Evolutionary conservation across 2,888 invertebrate species (phyloP).

Genomic region (Cantharis rufa): DNA sequence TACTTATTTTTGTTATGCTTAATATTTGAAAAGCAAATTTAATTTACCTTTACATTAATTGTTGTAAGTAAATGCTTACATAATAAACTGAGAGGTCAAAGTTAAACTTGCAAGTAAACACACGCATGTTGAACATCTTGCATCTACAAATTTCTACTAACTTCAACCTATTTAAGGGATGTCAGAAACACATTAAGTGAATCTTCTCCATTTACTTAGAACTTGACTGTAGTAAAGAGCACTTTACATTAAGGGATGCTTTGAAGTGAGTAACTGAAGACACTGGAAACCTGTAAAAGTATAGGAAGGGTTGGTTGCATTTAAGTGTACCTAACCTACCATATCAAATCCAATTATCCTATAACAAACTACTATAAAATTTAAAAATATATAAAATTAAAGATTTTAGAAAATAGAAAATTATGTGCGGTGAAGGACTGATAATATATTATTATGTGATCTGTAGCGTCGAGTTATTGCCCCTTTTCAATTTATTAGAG

Average conservation of each 20-base stretch:
- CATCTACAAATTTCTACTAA: conserved; percentile 8
- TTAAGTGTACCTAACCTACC: conserved; percentile 29
- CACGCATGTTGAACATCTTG: neutral
- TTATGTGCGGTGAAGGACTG: neutral
- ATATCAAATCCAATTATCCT: conserved; percentile 26
- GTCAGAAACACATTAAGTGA: conserved; percentile 25
- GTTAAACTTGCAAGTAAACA: neutral
- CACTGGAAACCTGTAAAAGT: conserved; percentile 29
- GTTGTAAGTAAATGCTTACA: neutral
- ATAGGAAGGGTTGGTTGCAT: conserved; percentile 25
- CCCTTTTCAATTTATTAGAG: neutral
- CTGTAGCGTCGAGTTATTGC: neutral
- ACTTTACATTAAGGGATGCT: conserved; percentile 32
- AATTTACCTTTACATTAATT: neutral
- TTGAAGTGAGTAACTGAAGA: conserved; percentile 33
- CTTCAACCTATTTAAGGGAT: conserved; percentile 22
- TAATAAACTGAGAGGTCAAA: neutral
- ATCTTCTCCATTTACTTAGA: conserved; percentile 29
- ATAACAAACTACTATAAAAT: neutral
- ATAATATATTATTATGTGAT: neutral
- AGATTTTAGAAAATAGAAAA: no score
- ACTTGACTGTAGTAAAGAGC: conserved; percentile 26
- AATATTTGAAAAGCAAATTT: neutral
- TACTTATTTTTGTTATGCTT: neutral
- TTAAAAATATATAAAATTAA: no score